phyloP scores from a whole-genome alignment of 2,888 invertebrate species.

The Lordiphosa andalusiaca region DNA sequence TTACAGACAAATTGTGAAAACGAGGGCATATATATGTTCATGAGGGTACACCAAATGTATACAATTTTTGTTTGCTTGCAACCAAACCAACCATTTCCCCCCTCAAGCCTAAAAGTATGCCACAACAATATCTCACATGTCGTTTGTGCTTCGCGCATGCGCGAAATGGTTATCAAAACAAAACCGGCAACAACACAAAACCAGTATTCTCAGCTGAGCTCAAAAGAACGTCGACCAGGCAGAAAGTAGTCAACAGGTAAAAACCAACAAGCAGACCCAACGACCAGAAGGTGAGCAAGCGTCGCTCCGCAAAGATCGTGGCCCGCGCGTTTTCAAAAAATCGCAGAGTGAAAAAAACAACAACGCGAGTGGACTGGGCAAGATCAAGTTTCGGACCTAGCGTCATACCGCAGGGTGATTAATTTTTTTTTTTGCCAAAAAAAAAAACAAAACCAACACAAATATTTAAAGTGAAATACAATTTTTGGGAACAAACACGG shows the following conservation, averaged over 20 bases:
- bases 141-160: constrained; percentile 50
- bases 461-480: constrained; percentile 27
- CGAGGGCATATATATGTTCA: too few relatives aligned
- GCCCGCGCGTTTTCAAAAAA: constrained; percentile 35
- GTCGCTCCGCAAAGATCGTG: constrained; percentile 70
- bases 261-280: constrained; percentile 11
- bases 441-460: too few relatives aligned
- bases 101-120: constrained; percentile 21
- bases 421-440: constrained; percentile 30
- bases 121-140: constrained; percentile 47
- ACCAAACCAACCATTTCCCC: neutral
- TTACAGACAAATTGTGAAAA: too few relatives aligned
- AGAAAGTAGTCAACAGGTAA: constrained; percentile 60
- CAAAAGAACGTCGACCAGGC: constrained; percentile 30
- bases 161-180: constrained; percentile 69
- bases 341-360: constrained; percentile 32
- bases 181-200: constrained; percentile 64
- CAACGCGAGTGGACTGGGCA: constrained; percentile 47
- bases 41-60: too few relatives aligned
- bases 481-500: constrained; percentile 8
- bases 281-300: constrained; percentile 73
- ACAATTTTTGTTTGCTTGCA: too few relatives aligned
- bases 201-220: constrained; percentile 56
- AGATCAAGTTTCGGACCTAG: constrained; percentile 75
- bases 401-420: constrained; percentile 49